Conservation (phyloP, 2,888 invertebrate species). For the Dorcus hopei region DNA sequence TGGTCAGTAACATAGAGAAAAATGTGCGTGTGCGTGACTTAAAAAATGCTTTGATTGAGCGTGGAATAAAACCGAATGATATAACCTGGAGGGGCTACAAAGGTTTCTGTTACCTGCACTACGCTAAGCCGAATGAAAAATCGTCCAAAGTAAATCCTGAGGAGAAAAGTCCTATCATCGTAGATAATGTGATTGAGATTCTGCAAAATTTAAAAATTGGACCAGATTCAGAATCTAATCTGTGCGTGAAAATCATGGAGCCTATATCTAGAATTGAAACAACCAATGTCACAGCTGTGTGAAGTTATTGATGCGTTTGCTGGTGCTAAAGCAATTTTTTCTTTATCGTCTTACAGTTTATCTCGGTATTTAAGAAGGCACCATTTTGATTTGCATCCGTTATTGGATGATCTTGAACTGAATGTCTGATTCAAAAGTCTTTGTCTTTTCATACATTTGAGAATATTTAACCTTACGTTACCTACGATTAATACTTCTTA, state of each 20-base stretch:
- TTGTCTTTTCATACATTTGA: neutral
- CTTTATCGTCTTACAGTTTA: neutral
- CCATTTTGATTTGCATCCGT: neutral
- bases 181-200: conserved; percentile 52
- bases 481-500: neutral
- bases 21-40: conserved; percentile 71
- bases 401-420: neutral
- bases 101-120: conserved; percentile 62
- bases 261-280: conserved; percentile 52
- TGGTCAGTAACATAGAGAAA: conserved; percentile 70
- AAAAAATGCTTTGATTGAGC: conserved; percentile 68
- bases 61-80: conserved; percentile 71
- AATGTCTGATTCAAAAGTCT: neutral
- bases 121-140: conserved; percentile 59
- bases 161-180: conserved; percentile 41
- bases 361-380: too few relatives aligned
- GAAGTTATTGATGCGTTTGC: conserved; percentile 13
- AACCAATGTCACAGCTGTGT: conserved; percentile 53
- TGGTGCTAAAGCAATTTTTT: neutral
- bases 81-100: conserved; percentile 63
- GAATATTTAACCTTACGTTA: neutral
- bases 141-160: conserved; percentile 13
- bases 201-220: conserved; percentile 50
- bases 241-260: conserved; percentile 51
- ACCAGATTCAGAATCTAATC: conserved; percentile 38